These are phyloP conservation scores for Notospermus geniculatus DNA, from an alignment of 1,140 invertebrate genomes.

Conservation along the genomic window DNA sequence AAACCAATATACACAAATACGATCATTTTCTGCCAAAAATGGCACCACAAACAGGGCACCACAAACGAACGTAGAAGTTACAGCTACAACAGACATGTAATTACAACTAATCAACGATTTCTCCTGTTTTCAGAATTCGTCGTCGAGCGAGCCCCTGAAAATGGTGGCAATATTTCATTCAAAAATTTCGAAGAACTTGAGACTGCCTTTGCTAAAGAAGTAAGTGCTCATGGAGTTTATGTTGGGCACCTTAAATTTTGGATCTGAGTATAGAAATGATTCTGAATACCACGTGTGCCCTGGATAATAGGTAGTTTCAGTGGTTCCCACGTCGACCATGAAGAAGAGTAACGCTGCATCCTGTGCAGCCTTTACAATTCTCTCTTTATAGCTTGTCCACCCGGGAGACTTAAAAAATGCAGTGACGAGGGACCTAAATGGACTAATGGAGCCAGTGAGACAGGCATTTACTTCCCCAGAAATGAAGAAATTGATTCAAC, in stretches of 20 bases:
- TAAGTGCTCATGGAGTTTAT: slow-evolving; percentile 43
- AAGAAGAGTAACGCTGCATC: too few species aligned
- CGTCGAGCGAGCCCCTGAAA: slow-evolving; percentile 54
- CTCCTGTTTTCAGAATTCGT: slow-evolving; percentile 36
- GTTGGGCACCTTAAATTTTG: too few species aligned
- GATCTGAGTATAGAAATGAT: too few species aligned
- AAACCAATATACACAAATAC: too few species aligned
- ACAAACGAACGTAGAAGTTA: too few species aligned
- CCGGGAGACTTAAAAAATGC: slow-evolving; percentile 88
- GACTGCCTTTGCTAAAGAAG: slow-evolving; percentile 56
- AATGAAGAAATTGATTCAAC: slow-evolving; percentile 66
- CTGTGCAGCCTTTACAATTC: neutral
- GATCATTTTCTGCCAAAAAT: too few species aligned
- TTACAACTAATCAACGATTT: neutral
- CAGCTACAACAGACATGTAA: too few species aligned
- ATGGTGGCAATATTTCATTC: slow-evolving; percentile 75
- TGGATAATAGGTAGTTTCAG: too few species aligned
- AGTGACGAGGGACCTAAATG: slow-evolving; percentile 82
- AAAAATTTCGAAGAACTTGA: slow-evolving; percentile 75
- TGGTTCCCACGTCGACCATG: too few species aligned
- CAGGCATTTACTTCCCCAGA: slow-evolving; percentile 78
- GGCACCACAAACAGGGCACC: too few species aligned
- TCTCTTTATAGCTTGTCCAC: slow-evolving; percentile 70
- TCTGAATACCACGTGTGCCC: too few species aligned
- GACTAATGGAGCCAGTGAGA: slow-evolving; percentile 83